phyloP scores from a whole-genome alignment of 2,888 invertebrate species.

The Zygothrica quintamaculata region DNA sequence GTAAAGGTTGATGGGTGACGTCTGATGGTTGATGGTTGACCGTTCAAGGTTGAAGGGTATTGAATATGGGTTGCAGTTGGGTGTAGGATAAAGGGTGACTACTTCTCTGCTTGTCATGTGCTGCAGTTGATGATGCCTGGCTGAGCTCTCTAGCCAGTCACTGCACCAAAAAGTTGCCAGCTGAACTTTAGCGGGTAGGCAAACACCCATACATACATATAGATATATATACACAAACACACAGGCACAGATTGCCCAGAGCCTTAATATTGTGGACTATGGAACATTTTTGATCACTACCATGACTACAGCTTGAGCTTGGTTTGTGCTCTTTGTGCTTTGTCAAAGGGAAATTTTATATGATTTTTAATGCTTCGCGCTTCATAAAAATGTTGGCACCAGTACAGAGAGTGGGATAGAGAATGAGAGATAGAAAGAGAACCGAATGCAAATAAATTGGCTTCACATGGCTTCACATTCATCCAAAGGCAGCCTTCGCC shows the following conservation, averaged over 20 bases:
- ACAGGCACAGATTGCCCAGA: slow-evolving; percentile 51
- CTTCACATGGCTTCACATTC: slow-evolving; percentile 56
- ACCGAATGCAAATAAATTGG: slow-evolving; percentile 64
- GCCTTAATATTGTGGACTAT: slow-evolving; percentile 63
- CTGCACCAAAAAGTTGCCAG: slow-evolving; percentile 35
- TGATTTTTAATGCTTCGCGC: slow-evolving; percentile 76
- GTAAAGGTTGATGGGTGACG: slow-evolving; percentile 22
- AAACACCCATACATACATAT: slow-evolving; percentile 19
- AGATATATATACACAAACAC: too few species aligned
- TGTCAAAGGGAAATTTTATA: slow-evolving; percentile 71
- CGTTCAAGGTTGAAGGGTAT: slow-evolving; percentile 20
- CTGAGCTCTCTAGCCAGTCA: slow-evolving; percentile 19
- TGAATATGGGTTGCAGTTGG: too few species aligned
- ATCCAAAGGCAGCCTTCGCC: slow-evolving; percentile 19
- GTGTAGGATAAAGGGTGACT: too few species aligned
- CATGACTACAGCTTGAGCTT: slow-evolving; percentile 6
- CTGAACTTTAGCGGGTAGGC: slow-evolving; percentile 8
- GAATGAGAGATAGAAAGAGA: too few species aligned
- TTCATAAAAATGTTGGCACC: slow-evolving; percentile 67
- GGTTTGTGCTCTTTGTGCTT: slow-evolving; percentile 58
- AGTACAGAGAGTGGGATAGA: too few species aligned
- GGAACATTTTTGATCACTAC: slow-evolving; percentile 31
- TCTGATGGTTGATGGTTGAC: slow-evolving; percentile 26
- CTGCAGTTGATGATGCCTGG: slow-evolving; percentile 60
- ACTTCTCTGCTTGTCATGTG: slow-evolving; percentile 44